Conservation (phyloP, 2,113 vertebrate genomes). For the Protobothrops flavoviridis region DNA sequence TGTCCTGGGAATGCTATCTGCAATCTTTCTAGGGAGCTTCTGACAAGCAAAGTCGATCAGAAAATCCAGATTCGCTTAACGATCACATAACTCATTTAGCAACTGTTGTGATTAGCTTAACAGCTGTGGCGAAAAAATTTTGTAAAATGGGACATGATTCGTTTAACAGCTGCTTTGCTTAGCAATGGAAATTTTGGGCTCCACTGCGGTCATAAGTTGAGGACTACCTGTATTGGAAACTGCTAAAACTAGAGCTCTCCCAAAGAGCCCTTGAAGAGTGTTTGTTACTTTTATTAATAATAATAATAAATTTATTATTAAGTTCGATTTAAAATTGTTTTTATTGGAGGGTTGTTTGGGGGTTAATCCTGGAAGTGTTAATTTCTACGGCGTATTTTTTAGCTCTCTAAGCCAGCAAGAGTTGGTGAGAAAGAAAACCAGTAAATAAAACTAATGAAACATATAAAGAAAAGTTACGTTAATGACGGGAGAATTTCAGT, state of each 20-base stretch:
- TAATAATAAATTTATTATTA: background rate
- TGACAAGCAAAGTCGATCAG: too few species aligned
- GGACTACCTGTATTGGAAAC: background rate
- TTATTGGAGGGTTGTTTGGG: background rate
- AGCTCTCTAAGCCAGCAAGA: background rate
- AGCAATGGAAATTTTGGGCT: too few species aligned
- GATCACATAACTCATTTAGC: too few species aligned
- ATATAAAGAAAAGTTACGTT: background rate
- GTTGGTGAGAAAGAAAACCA: background rate
- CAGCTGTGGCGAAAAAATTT: too few species aligned
- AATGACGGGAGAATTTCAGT: background rate
- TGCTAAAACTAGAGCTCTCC: background rate
- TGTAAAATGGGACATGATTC: too few species aligned
- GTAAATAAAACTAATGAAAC: background rate
- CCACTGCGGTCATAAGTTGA: too few species aligned
- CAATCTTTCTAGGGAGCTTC: too few species aligned
- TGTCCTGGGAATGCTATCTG: too few species aligned
- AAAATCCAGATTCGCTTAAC: too few species aligned
- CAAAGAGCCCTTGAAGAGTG: background rate
- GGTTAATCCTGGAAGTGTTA: background rate
- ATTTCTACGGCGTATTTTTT: background rate
- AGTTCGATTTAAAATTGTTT: background rate
- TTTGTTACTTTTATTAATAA: background rate
- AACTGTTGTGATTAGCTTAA: too few species aligned
- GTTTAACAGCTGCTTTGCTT: too few species aligned